Percentiles rank a stretch among this genome's conserved stretches.
phyloP scores from a whole-genome alignment of 2,113 vertebrate genomes.

The Amblyopsis rosae region DNA sequence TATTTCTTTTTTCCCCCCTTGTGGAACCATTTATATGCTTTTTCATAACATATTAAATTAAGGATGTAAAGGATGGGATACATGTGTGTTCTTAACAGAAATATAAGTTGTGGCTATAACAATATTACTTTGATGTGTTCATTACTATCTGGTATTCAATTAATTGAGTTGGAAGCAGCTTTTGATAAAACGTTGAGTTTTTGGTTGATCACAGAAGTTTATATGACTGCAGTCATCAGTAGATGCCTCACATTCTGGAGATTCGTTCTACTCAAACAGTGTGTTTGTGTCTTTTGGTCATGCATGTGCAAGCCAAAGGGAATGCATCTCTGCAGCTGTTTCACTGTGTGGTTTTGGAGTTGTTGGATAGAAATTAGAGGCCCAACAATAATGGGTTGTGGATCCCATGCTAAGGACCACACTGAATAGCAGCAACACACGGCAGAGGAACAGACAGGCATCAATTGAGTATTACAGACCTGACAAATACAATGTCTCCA shows the following conservation, averaged over 20 bases:
- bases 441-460: constrained; percentile 15
- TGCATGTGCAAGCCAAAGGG: neutral
- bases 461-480: neutral
- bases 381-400: neutral
- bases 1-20: constrained; percentile 22
- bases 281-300: neutral
- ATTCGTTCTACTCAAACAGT: neutral
- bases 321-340: neutral
- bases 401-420: constrained; percentile 11
- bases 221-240: constrained; percentile 30
- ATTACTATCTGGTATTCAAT: neutral
- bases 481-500: neutral
- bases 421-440: constrained; percentile 19
- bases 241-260: constrained; percentile 20
- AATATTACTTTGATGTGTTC: constrained; percentile 1
- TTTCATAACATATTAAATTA: neutral
- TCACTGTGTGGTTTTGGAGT: constrained; percentile 16
- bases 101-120: neutral
- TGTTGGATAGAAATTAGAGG: constrained; percentile 1
- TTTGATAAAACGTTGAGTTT: constrained; percentile 15
- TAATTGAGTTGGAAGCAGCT: constrained; percentile 3
- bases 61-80: neutral
- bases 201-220: constrained; percentile 26
- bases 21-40: neutral
- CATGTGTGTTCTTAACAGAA: constrained; percentile 14